Base-by-base conservation (phyloP, 2,888 invertebrate genomes). In the Epinotia ramella region DNA sequence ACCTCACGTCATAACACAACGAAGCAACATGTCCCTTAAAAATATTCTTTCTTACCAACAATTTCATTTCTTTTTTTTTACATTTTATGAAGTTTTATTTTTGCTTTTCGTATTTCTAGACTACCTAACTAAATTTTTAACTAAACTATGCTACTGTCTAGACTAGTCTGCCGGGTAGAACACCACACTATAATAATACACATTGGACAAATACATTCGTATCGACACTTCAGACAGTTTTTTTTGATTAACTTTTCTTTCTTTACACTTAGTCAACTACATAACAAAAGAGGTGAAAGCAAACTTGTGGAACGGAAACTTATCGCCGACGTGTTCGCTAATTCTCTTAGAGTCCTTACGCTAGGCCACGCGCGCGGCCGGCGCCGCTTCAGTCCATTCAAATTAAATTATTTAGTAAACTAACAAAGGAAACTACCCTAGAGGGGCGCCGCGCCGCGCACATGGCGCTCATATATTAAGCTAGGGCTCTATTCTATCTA, bases 1-100 rank as follows among this genome's bases (percentile, higher is more conserved):
- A 95, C 91, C 89, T 84, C 91, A 91, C 90, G 88, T 86, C 91
- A 89, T 91, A 94, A 94, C 93, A 91, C 91, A 94, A 94, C 92
- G 91, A 94, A 94, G 95, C 94, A 93, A 94, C 94, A 94, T 93
- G 93, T 93, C 89, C 94, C 93, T 94, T 95, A 95, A 95, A 95
- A 95, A 95, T 95, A 95, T 93, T 95, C 95, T 95, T 94, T 95
- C 95, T 95, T 95, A 95, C 93, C 93, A 94, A 95, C 95, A 95
- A 95, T 95, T 95, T 95, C 94, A 94, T 95, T 91, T 89, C 91
- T 91, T 93, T 94, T 93, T 94, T 94, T 94, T 94, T 94, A 93
- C 91, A 92, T 93, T 94, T 94, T 94, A 92, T 94, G 88, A 91
- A 91, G 89, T 92, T 94, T 93, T 86, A 91, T 94, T 91, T 93